Conservation (phyloP, 2,888 invertebrate genomes). For the Apantesis nais region DNA sequence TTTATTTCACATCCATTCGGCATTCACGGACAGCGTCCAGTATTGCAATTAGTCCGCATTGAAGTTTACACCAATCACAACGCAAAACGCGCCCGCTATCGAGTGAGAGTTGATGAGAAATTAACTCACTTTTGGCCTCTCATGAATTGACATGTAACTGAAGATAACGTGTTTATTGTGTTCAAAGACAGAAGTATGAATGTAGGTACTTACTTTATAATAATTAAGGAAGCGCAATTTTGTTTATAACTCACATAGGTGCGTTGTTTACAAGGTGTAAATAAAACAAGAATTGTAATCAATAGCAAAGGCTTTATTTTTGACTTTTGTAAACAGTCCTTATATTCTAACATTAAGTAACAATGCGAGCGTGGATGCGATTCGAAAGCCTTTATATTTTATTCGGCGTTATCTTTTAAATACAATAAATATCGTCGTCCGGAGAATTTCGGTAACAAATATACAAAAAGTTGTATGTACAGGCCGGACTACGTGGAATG, state of each 20-base stretch:
- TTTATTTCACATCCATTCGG: too few species aligned
- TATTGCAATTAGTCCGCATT: too few species aligned
- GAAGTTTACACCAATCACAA: too few species aligned
- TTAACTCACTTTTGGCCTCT: too few species aligned
- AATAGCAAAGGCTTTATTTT: constrained; percentile 82
- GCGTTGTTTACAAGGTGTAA: constrained; percentile 22
- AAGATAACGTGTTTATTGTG: not conserved
- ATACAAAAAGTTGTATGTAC: constrained; percentile 73
- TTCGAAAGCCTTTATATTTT: constrained; percentile 28
- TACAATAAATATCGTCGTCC: constrained; percentile 30
- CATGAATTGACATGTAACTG: not conserved
- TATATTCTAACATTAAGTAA: constrained; percentile 82
- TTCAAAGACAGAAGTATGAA: constrained; percentile 1
- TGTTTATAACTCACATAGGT: constrained; percentile 16
- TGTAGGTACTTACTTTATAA: constrained; percentile 13
- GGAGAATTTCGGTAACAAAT: constrained; percentile 64
- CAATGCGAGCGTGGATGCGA: constrained; percentile 79
- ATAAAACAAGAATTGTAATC: constrained; percentile 69
- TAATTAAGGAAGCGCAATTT: constrained; percentile 13
- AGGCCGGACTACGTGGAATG: constrained; percentile 42
- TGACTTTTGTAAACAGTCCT: constrained; percentile 79
- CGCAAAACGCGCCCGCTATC: too few species aligned
- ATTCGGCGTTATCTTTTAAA: constrained; percentile 24
- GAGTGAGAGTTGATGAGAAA: too few species aligned
- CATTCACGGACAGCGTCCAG: too few species aligned